A percentile compares a stretch with the other conserved stretches of the same genome.
These are phyloP conservation scores for Stomorhina lunata DNA, from an alignment of 2,888 invertebrate species.

Conservation along the genomic window DNA sequence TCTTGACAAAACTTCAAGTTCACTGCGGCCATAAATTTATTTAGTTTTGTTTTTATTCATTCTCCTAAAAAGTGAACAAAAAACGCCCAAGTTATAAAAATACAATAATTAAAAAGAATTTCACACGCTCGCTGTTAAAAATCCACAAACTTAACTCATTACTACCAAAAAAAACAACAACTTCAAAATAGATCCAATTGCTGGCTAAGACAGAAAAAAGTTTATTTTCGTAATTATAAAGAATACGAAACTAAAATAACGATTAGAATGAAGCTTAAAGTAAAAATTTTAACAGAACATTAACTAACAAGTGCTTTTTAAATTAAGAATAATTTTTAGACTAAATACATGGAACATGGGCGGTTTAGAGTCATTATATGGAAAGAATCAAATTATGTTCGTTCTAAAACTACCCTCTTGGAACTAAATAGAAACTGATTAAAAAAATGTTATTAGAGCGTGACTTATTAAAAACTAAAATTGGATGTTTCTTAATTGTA, in stretches of 20 bases:
- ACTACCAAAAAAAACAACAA: background rate
- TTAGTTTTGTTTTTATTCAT: background rate
- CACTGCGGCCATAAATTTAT: background rate
- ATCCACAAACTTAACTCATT: background rate
- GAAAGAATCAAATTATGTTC: background rate
- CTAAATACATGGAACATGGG: background rate
- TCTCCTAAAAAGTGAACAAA: background rate
- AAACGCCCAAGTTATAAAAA: conserved; percentile 5
- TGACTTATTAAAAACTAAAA: background rate
- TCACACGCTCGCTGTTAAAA: conserved; percentile 40
- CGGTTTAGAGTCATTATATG: conserved; percentile 13
- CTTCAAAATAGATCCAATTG: background rate
- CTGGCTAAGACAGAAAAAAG: background rate
- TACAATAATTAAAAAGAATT: conserved; percentile 41
- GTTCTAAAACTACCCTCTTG: conserved; percentile 22
- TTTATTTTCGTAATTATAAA: background rate
- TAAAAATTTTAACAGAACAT: conserved; percentile 57
- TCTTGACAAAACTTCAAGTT: conserved; percentile 23
- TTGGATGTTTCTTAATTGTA: background rate
- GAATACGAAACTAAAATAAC: background rate
- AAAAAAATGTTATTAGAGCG: background rate
- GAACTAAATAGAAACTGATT: conserved; percentile 6
- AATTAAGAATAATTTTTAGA: conserved; percentile 32
- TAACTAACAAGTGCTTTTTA: conserved; percentile 56
- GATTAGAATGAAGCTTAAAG: conserved; percentile 2